phyloP scores from a whole-genome alignment of 2,797 vertebrate genomes.

The Muscicapa comitata region DNA sequence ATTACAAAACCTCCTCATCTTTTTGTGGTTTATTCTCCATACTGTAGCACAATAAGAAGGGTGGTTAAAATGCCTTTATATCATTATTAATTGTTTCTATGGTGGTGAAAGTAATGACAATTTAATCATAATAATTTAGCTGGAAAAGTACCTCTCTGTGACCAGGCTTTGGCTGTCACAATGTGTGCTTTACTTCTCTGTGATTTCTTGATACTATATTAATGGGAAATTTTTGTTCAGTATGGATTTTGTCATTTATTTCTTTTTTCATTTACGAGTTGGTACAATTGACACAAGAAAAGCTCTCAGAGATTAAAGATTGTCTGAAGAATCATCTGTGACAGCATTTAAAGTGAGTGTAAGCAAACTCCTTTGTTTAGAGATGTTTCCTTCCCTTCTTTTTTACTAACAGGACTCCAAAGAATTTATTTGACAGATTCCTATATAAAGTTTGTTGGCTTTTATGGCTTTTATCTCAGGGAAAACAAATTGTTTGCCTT shows the following conservation, averaged over 20 bases:
- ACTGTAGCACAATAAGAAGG: neutral
- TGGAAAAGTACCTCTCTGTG: neutral
- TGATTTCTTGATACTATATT: neutral
- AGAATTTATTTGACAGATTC: neutral
- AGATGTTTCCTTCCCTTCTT: neutral
- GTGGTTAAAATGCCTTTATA: neutral
- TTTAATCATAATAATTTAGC: neutral
- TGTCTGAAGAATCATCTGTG: neutral
- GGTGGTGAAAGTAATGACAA: neutral
- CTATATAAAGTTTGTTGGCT: neutral
- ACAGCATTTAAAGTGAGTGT: neutral
- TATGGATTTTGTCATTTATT: neutral
- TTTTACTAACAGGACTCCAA: neutral
- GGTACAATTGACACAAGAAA: neutral
- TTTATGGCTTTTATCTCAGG: neutral
- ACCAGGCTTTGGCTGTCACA: neutral
- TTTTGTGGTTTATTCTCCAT: neutral
- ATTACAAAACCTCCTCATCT: neutral
- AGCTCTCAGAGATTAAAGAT: neutral
- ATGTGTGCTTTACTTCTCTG: neutral
- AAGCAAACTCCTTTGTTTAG: neutral
- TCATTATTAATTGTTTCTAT: neutral
- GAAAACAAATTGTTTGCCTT: neutral
- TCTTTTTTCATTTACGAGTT: neutral
- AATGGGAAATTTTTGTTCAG: neutral